Evolutionary conservation across 2,113 vertebrate species (phyloP), one percentile per base, ranked within the genome.

Genomic region (Phalacrocorax pelagicus): DNA sequence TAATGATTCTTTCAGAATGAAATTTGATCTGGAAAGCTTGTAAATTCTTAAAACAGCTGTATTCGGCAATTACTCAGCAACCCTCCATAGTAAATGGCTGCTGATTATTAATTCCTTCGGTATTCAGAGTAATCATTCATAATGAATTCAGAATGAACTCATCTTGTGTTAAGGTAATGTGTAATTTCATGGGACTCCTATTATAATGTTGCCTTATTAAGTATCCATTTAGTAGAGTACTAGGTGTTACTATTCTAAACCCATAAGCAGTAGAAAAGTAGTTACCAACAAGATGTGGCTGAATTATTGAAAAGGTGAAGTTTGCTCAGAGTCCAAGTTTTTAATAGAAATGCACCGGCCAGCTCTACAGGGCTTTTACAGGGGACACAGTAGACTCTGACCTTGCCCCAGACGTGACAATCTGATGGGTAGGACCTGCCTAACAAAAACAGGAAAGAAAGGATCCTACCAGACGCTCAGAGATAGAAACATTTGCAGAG

Each of bases 81-180:
- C 73, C 17, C 46, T 89, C 47, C 82, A 23, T 34, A 71, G 94
- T 74, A 74, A 44, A 86, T 65, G 82, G 86, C 91, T 97, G 91
- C 88, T 73, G 38, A 54, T 95, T 97, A 97, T 97, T 92, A 97
- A 98, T 97, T 97, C 95, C 96, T 96, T 89, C 69, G 92, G 88
- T 63, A 74, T 75, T 86, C 88, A 21, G 81, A 84, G 77, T 92
- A 96, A 96, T 97, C 80, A 93, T 85, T 96, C 96, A 94, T 94
- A 97, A 97, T 95, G 89, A 98, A 98, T 98, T 96, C 92, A 93
- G 97, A 97, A 97, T 75, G 94, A 97, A 92, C 95, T 97, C 95
- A 74, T 96, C 86, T 96, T 92, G 61, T 81, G 70, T 87, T 97
- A 97, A 95, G 93, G 91, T 6, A 15, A 90, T 95, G n/a, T 97